A percentile compares a stretch with the other conserved stretches of the same genome.
Conservation (phyloP, 2,888 invertebrate genomes). For the Stenurella melanura region DNA sequence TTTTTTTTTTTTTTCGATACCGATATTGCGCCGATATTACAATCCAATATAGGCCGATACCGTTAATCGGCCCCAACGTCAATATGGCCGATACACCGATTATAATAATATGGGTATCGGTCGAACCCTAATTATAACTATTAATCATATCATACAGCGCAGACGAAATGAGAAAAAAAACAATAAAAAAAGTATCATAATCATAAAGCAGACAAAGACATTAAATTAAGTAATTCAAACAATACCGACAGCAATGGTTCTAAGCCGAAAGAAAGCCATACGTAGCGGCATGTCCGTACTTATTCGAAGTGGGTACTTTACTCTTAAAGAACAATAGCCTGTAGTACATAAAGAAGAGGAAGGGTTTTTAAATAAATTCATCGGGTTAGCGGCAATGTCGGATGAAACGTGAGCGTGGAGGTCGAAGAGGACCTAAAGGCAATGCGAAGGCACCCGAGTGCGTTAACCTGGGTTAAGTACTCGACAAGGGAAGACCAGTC, state of each 20-base stretch:
- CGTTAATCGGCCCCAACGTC: too few species aligned
- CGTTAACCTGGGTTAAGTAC: conserved; percentile 61
- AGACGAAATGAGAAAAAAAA: not conserved
- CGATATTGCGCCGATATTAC: too few species aligned
- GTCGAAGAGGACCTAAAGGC: conserved; percentile 57
- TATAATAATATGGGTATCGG: too few species aligned
- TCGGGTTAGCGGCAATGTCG: conserved; percentile 51
- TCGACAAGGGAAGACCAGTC: conserved; percentile 61
- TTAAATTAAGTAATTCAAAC: conserved; percentile 3
- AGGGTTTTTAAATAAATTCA: conserved; percentile 34
- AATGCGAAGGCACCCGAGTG: conserved; percentile 56
- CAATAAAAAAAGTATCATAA: not conserved
- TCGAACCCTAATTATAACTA: too few species aligned
- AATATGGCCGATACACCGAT: too few species aligned
- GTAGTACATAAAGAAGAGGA: conserved; percentile 32
- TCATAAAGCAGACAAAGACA: not conserved
- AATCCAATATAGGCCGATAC: too few species aligned
- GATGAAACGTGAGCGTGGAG: conserved; percentile 46
- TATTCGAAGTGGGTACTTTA: not conserved
- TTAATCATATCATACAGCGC: too few species aligned
- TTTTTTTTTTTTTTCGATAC: too few species aligned
- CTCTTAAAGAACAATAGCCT: conserved; percentile 37
- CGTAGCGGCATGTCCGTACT: not conserved
- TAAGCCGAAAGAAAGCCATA: not conserved
- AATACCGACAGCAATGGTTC: not conserved